Percentiles rank a stretch among this genome's conserved stretches.
phyloP scores from a whole-genome alignment of 2,113 vertebrate species.

The Saguinus imperator region DNA sequence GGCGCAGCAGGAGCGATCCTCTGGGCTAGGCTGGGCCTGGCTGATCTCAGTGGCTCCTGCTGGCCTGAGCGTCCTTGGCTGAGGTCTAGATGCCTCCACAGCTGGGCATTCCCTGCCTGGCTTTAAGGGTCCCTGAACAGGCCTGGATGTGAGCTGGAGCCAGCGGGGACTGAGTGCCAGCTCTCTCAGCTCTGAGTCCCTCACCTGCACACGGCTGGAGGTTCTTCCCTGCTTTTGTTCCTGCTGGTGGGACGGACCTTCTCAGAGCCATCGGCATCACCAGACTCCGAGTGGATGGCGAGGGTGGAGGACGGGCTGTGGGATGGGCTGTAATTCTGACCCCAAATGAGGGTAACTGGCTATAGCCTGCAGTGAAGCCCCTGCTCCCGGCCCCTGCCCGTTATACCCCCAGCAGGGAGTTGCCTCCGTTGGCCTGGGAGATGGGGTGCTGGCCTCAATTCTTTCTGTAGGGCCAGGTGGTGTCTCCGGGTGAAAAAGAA shows the following conservation, averaged over 20 bases:
- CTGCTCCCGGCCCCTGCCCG: rapidly evolving
- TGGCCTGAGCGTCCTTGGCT: background rate
- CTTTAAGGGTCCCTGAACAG: background rate
- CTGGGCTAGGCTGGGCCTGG: background rate
- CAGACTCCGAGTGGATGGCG: rapidly evolving
- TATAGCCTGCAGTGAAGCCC: background rate
- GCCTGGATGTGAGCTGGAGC: too few relatives aligned
- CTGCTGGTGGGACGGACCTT: background rate
- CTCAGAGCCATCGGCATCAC: background rate
- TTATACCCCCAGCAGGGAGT: background rate
- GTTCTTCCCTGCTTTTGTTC: background rate
- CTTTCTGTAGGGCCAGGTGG: background rate
- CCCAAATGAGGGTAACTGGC: too few relatives aligned
- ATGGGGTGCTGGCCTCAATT: background rate
- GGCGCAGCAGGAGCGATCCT: rapidly evolving
- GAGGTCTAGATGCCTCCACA: rapidly evolving
- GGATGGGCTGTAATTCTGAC: background rate
- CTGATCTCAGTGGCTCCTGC: too few relatives aligned
- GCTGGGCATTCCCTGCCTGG: rapidly evolving
- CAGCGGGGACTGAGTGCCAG: rapidly evolving
- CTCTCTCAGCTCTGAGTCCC: background rate
- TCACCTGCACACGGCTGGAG: background rate
- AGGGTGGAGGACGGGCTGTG: rapidly evolving
- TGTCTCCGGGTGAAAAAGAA: too few relatives aligned
- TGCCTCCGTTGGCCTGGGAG: background rate